phyloP scores from a whole-genome alignment of 2,797 vertebrate species.

The Myotis daubentonii region DNA sequence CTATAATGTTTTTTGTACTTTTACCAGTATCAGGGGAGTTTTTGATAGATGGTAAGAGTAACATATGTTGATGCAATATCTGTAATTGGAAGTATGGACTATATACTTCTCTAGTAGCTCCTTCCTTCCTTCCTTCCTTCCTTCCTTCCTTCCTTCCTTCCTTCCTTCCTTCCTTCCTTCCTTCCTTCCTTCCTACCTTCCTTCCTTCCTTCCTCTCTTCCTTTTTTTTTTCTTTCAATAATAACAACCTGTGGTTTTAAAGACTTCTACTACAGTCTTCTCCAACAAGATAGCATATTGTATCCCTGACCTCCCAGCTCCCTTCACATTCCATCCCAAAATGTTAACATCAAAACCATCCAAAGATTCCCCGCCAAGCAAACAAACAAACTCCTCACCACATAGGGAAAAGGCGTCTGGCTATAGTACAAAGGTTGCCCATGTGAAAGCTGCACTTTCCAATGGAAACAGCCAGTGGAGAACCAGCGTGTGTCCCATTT shows the following conservation, averaged over 20 bases:
- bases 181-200: too few species aligned
- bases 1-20: neutral
- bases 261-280: neutral
- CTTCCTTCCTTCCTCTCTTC: neutral
- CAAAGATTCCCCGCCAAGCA: neutral
- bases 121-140: too few species aligned
- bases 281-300: neutral
- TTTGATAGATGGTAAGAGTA: neutral
- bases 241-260: neutral
- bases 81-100: neutral
- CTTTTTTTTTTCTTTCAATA: neutral
- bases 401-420: fast-evolving
- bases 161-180: too few species aligned
- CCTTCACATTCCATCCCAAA: neutral
- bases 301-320: neutral
- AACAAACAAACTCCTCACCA: too few species aligned
- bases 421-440: neutral
- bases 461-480: neutral
- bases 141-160: fast-evolving
- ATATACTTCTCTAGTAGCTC: neutral
- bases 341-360: neutral
- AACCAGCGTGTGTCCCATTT: neutral
- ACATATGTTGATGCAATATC: neutral
- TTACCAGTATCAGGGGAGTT: neutral
- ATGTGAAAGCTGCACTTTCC: neutral